A percentile compares a stretch with the other conserved stretches of the same genome.
Evolutionary conservation across 2,113 vertebrate genomes (phyloP).

Genomic region (Suricata suricatta): DNA sequence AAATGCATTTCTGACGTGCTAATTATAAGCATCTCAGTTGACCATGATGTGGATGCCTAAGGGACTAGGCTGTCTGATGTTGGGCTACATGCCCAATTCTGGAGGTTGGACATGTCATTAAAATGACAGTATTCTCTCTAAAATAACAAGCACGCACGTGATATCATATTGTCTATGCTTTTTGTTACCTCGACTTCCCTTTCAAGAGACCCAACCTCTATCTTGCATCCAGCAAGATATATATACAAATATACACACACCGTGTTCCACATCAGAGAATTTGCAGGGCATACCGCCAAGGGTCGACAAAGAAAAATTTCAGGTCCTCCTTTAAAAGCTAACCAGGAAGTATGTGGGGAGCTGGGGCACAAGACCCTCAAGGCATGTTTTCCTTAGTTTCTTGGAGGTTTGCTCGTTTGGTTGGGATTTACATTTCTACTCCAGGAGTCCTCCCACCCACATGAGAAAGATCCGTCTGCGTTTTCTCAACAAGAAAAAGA

Average conservation of each 20-base stretch:
- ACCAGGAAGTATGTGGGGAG: not conserved
- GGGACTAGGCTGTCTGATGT: not conserved
- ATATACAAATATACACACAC: too few species aligned
- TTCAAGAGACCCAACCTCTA: too few species aligned
- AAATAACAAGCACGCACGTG: rapidly evolving
- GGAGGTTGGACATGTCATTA: not conserved
- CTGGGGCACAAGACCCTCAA: not conserved
- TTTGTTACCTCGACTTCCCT: not conserved
- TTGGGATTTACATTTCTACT: not conserved
- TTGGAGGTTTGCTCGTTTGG: not conserved
- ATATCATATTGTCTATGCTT: not conserved
- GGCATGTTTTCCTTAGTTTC: not conserved
- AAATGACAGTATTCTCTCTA: not conserved
- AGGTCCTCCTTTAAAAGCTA: not conserved
- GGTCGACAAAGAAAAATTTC: rapidly evolving
- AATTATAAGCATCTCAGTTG: not conserved
- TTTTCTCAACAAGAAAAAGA: not conserved
- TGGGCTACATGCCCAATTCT: not conserved
- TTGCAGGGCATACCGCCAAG: not conserved
- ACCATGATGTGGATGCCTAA: rapidly evolving
- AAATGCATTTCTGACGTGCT: not conserved
- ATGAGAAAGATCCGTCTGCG: not conserved
- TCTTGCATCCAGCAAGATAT: too few species aligned
- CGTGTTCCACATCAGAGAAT: not conserved
- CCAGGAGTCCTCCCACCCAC: rapidly evolving